These are phyloP conservation scores for Chaetoderma sp. DNA, from an alignment of 2,888 invertebrate species.

Conservation along the genomic window DNA sequence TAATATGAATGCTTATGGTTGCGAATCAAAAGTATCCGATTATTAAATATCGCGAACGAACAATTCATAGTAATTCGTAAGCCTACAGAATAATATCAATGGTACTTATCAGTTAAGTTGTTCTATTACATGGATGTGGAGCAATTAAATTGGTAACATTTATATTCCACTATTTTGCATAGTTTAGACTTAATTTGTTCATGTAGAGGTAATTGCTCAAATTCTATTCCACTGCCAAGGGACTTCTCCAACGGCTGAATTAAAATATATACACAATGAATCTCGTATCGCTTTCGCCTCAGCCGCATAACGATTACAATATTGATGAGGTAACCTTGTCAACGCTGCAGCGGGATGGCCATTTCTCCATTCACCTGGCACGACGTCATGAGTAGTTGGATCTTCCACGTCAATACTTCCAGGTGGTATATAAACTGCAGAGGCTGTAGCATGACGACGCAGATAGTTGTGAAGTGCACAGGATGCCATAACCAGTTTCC, in stretches of 20 bases:
- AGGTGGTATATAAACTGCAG: background rate
- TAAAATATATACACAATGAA: background rate
- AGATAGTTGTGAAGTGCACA: slow-evolving; percentile 3
- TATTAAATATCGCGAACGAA: no score
- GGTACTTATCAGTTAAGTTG: no score
- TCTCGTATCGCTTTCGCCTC: background rate
- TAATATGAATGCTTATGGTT: no score
- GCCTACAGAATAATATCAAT: no score
- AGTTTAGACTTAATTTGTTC: no score
- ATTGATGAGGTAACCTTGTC: background rate
- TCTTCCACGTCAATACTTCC: background rate
- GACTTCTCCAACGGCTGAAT: slow-evolving; percentile 1
- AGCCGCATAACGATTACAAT: background rate
- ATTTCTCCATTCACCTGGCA: background rate
- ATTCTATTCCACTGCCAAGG: slow-evolving; percentile 2
- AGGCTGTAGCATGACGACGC: background rate
- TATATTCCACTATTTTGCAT: no score
- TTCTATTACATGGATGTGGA: no score
- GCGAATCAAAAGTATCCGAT: no score
- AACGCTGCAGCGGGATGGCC: background rate
- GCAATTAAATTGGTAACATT: no score
- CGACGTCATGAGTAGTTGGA: background rate
- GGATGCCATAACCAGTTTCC: slow-evolving; percentile 5
- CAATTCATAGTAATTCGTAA: no score
- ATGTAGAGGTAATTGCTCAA: no score